Base-by-base conservation (phyloP, 1,140 invertebrate genomes). In the Semibalanus balanoides region DNA sequence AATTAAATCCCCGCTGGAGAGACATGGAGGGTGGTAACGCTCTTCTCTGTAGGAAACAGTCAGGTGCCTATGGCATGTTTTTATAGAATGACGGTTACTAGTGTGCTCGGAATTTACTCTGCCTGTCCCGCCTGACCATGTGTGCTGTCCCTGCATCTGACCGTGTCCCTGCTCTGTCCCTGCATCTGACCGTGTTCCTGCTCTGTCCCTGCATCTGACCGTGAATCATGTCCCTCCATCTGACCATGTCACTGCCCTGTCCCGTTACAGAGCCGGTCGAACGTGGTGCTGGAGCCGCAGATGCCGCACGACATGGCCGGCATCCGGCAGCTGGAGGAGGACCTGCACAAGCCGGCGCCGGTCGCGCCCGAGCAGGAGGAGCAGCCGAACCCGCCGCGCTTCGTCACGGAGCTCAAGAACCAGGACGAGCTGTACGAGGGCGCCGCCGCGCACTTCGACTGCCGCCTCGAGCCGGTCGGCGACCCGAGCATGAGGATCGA, bases 221-320 rank as follows among this genome's bases (percentile, higher is more conserved):
- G n/a, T n/a, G n/a, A n/a, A n/a, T 40, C 35, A 40, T 40, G 35
- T 40, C 35, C 35, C 35, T 17, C 17, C 5, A 40, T 5, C 35
- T 40, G n/a, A n/a, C n/a, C n/a, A n/a, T n/a, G n/a, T 19, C 51
- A 1, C 51, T 64, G 14, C 51, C 22, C 11, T 25, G 14, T 64
- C 51, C 51, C 17, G 5, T 17, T 17, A 64, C 51, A 64, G 51
- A 14, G 28, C 29, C 88, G 92, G 79, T 91, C 94, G 85, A 92
- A 92, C 73, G 93, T 97, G 76, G 90, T 96, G 77, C 85, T 95
- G 78, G 93, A 96, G 82, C 93, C 94, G n/a, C 93, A 96, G 82
- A 81, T 96, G 71, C 93, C 94, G 51, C 89, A 87, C 80, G 95
- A 94, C 86, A 90, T 90, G 81, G 89, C 88, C 40, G 93, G 91